A percentile compares a stretch with the other conserved stretches of the same genome.
Evolutionary conservation across 2,113 vertebrate genomes (phyloP).

Genomic region (Podarcis cretensis): DNA sequence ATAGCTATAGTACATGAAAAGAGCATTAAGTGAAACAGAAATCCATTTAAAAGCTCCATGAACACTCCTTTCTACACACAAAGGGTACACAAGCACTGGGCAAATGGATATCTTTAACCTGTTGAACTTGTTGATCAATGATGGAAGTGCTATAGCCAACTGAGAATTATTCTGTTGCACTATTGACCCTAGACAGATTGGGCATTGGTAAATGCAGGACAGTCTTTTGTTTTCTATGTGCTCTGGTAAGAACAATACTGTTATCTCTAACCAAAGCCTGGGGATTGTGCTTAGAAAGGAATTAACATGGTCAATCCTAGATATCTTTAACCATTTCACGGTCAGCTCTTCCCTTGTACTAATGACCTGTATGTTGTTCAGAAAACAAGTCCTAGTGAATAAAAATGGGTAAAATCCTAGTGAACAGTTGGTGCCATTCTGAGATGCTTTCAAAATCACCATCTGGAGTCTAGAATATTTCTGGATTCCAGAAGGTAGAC

Average conservation of each 20-base stretch:
- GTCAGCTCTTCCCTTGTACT: background rate
- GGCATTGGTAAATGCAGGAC: background rate
- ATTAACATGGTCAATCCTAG: slow-evolving; percentile 35
- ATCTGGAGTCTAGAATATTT: background rate
- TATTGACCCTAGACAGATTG: slow-evolving; percentile 34
- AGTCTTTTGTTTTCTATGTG: slow-evolving; percentile 47
- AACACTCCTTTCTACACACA: background rate
- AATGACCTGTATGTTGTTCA: background rate
- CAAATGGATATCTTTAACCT: slow-evolving; percentile 33
- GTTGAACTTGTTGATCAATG: slow-evolving; percentile 47
- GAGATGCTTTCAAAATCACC: background rate
- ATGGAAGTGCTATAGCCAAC: slow-evolving; percentile 44
- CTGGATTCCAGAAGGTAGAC: background rate
- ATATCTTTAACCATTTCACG: slow-evolving; percentile 35
- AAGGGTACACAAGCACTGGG: slow-evolving; percentile 14
- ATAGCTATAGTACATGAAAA: slow-evolving; percentile 16
- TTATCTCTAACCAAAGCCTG: slow-evolving; percentile 66
- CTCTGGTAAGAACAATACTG: slow-evolving; percentile 28
- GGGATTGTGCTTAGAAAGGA: background rate
- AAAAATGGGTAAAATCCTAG: background rate
- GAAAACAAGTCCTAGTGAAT: background rate
- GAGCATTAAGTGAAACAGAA: slow-evolving; percentile 36
- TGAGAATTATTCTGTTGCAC: slow-evolving; percentile 37
- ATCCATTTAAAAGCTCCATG: slow-evolving; percentile 43
- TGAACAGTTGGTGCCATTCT: background rate